phyloP scores from a whole-genome alignment of 2,888 invertebrate genomes.

The Plagiodera versicolora region DNA sequence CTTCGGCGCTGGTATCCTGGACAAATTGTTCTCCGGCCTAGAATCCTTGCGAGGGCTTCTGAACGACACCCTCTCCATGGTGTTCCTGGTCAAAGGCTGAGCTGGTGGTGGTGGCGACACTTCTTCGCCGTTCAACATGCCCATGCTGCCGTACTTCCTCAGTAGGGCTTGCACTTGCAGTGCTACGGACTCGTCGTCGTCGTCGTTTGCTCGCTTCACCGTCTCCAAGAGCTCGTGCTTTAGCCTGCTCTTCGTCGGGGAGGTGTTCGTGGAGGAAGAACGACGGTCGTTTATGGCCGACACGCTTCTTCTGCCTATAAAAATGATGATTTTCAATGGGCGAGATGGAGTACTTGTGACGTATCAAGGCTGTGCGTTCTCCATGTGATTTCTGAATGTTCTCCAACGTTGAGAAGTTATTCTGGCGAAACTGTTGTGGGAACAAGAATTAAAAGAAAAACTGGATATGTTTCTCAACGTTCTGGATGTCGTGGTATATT shows the following conservation, averaged over 20 bases:
- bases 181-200: slow-evolving; percentile 74
- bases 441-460: no score
- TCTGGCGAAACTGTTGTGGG: no score
- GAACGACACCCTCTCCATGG: slow-evolving; percentile 39
- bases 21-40: slow-evolving; percentile 55
- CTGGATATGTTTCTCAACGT: no score
- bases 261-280: slow-evolving; percentile 61
- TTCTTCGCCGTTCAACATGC: slow-evolving; percentile 64
- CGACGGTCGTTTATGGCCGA: slow-evolving; percentile 53
- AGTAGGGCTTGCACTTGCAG: slow-evolving; percentile 74
- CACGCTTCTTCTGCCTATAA: slow-evolving; percentile 51
- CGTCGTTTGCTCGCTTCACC: slow-evolving; percentile 67
- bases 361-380: no score
- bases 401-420: no score
- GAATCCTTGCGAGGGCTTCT: slow-evolving; percentile 60
- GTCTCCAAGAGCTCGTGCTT: slow-evolving; percentile 73
- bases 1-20: slow-evolving; percentile 59
- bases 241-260: slow-evolving; percentile 67
- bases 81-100: slow-evolving; percentile 26
- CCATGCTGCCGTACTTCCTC: slow-evolving; percentile 63
- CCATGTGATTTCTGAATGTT: no score
- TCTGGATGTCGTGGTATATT: no score
- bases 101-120: slow-evolving; percentile 37
- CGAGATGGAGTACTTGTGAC: no score
- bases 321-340: slow-evolving; percentile 51